Base-by-base conservation (phyloP, 2,113 vertebrate genomes). In the Cynoglossus semilaevis region DNA sequence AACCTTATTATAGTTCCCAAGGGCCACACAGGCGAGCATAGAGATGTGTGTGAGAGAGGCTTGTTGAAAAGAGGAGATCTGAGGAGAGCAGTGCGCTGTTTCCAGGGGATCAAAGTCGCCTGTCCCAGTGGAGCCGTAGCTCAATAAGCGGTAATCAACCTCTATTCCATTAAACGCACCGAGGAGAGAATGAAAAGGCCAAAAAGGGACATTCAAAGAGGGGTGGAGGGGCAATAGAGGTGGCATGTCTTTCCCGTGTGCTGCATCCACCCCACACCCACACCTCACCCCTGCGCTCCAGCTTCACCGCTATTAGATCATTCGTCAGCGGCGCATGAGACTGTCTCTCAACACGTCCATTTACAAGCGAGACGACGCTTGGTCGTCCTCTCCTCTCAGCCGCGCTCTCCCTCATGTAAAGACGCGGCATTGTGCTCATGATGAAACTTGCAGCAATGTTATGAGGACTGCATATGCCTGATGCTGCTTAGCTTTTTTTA, bases 401-500 rank as follows among this genome's bases (percentile, higher is more conserved):
- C 37, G n/a, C 41, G 16, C 67, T 49, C 50, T 14, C 42, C 44
- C 58, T 67, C 57, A 51, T 74, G 19, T 16, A 52, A 68, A 72
- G 45, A 65, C 65, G 14, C 77, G 22, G 66, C 42, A 50, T 74
- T 67, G 74, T 48, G 70, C 67, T 74, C 68, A 73, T 90, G 87
- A 90, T 82, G 90, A 79, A 91, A 91, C 77, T 65, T 43, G 52
- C 58, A 76, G 87, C 69, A 89, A 91, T 75, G 68, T 72, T 72
- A 35, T 69, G 51, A 73, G 38, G 58, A 55, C 61, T 38, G 57
- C 45, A 56, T 51, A 29, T 67, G 58, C 58, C 63, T 45, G 65
- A 66, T 70, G 65, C 55, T 65, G 42, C 37, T 49, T 58, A 56
- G 17, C 43, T 60, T 78, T 73, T 70, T 36, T 49, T 51, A 1